phyloP scores from a whole-genome alignment of 2,888 invertebrate species.

The Rhimphoctona megacephalus region DNA sequence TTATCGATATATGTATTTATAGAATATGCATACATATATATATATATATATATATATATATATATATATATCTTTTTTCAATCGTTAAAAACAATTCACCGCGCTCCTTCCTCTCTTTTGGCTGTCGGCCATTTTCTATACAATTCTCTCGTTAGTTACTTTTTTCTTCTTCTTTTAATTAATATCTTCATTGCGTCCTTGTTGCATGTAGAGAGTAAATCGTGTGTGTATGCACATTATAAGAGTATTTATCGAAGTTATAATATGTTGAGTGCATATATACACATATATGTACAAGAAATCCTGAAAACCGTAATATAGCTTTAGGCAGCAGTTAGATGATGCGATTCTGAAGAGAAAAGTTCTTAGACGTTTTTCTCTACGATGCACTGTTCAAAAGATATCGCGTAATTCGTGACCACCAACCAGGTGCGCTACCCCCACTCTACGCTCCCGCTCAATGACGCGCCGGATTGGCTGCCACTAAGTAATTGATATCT shows the following conservation, averaged over 20 bases:
- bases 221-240: slow-evolving; percentile 64
- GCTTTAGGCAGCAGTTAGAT: not conserved
- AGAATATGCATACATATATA: slow-evolving; percentile 75
- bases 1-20: slow-evolving; percentile 74
- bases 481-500: not conserved
- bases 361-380: not conserved
- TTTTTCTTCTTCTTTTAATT: slow-evolving; percentile 39
- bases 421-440: not conserved
- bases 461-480: not conserved
- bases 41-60: slow-evolving; percentile 60
- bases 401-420: not conserved
- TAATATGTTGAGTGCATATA: slow-evolving; percentile 54
- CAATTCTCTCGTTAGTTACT: slow-evolving; percentile 62
- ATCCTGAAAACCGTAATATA: not conserved
- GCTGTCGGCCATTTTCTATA: slow-evolving; percentile 70
- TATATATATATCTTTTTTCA: slow-evolving; percentile 26
- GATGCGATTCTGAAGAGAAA: not conserved
- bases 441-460: not conserved
- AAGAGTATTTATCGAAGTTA: slow-evolving; percentile 44
- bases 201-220: slow-evolving; percentile 48
- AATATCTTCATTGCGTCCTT: slow-evolving; percentile 65
- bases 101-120: slow-evolving; percentile 64
- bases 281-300: not conserved
- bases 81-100: slow-evolving; percentile 74
- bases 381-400: not conserved